Evolutionary conservation across 2,888 invertebrate species (phyloP).

Genomic region (Acrobasis repandana): DNA sequence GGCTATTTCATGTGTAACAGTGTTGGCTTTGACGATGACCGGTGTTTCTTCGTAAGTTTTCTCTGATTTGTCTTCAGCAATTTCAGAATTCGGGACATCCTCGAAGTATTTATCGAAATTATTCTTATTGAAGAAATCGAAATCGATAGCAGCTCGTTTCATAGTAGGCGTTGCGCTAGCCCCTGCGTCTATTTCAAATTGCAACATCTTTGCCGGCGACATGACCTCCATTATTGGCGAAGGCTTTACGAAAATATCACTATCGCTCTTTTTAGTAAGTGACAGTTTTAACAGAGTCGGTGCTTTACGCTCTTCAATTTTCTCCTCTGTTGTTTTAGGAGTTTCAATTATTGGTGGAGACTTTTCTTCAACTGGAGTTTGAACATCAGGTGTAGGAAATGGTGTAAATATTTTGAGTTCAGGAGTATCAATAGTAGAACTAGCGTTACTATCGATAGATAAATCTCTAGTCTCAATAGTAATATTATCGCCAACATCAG

Average conservation of each 20-base stretch:
- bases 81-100: constrained; percentile 41
- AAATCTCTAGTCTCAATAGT: constrained; percentile 55
- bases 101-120: constrained; percentile 63
- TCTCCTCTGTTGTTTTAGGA: constrained; percentile 41
- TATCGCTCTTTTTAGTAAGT: constrained; percentile 55
- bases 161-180: constrained; percentile 70
- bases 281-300: constrained; percentile 59
- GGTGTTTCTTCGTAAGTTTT: constrained; percentile 57
- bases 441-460: constrained; percentile 49
- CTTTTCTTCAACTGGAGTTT: constrained; percentile 37
- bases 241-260: constrained; percentile 66
- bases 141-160: constrained; percentile 72
- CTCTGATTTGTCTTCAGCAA: constrained; percentile 32
- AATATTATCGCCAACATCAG: constrained; percentile 71
- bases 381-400: constrained; percentile 39
- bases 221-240: constrained; percentile 66
- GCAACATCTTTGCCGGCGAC: constrained; percentile 76
- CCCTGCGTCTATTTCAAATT: constrained; percentile 64
- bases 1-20: constrained; percentile 73
- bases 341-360: constrained; percentile 53
- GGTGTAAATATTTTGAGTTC: constrained; percentile 38
- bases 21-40: constrained; percentile 65
- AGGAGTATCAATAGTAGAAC: constrained; percentile 40
- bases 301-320: constrained; percentile 35
- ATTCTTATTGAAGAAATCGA: constrained; percentile 69